A percentile compares a stretch with the other conserved stretches of the same genome.
Evolutionary conservation across 2,113 vertebrate genomes (phyloP).

Genomic region (Podarcis cretensis): DNA sequence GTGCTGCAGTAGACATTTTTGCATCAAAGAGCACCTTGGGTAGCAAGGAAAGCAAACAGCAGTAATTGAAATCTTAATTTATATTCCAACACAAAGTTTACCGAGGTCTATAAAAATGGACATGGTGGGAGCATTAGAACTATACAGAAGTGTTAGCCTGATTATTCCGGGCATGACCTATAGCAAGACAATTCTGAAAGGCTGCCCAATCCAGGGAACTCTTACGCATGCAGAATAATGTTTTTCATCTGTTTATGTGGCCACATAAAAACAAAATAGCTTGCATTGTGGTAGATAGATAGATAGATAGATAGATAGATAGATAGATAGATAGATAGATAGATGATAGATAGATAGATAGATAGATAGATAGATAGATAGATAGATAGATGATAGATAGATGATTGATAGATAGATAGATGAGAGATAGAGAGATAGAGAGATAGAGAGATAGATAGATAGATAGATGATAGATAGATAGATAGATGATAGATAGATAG

Average conservation of each 20-base stretch:
- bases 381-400: too few relatives aligned
- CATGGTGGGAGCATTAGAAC: slow-evolving; percentile 60
- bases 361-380: too few relatives aligned
- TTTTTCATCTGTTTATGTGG: background rate
- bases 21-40: slow-evolving; percentile 67
- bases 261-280: background rate
- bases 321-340: too few relatives aligned
- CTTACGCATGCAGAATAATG: background rate
- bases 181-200: slow-evolving; percentile 38
- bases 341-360: too few relatives aligned
- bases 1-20: slow-evolving; percentile 57
- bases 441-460: too few relatives aligned
- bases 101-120: slow-evolving; percentile 66
- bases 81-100: slow-evolving; percentile 71
- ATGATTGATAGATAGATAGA: too few relatives aligned
- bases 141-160: slow-evolving; percentile 55
- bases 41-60: slow-evolving; percentile 68
- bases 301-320: too few relatives aligned
- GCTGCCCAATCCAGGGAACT: background rate
- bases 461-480: too few relatives aligned
- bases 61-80: slow-evolving; percentile 74
- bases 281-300: too few relatives aligned
- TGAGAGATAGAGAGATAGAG: too few relatives aligned
- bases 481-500: too few relatives aligned
- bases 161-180: slow-evolving; percentile 69